These are phyloP conservation scores for Mesocentrotus franciscanus DNA, from an alignment of 53 echinoderm and acorn worm genomes.

Conservation along the genomic window DNA sequence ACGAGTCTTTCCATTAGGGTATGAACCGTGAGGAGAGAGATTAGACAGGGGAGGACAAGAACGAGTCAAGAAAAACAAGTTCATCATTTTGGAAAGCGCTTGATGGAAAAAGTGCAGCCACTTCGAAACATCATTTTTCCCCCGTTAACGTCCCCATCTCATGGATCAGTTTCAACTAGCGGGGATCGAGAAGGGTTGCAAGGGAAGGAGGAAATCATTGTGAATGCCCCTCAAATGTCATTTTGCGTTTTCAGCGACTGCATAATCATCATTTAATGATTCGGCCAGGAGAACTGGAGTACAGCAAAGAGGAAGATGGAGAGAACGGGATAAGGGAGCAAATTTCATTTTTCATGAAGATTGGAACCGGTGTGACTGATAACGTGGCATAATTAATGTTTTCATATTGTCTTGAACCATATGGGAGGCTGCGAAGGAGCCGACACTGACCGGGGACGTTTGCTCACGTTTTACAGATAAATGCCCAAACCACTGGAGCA, in stretches of 20 bases:
- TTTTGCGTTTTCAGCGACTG: conserved; percentile 19
- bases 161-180: conserved; percentile 3
- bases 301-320: background rate
- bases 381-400: background rate
- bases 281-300: background rate
- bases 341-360: background rate
- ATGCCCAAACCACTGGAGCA: background rate
- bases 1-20: conserved; percentile 37
- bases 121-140: conserved; percentile 22
- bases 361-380: background rate
- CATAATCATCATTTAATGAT: conserved; percentile 41
- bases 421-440: background rate
- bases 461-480: conserved; percentile 16
- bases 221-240: conserved; percentile 1
- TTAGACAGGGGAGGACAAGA: background rate
- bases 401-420: background rate
- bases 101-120: conserved; percentile 55
- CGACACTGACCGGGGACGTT: background rate
- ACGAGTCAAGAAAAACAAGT: conserved; percentile 31
- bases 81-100: conserved; percentile 53
- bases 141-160: background rate
- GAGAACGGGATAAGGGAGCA: background rate
- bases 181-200: background rate
- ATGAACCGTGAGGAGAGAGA: conserved; percentile 44
- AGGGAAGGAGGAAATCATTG: background rate